phyloP scores from a whole-genome alignment of 2,797 vertebrate genomes.

The Gallinago stenura region DNA sequence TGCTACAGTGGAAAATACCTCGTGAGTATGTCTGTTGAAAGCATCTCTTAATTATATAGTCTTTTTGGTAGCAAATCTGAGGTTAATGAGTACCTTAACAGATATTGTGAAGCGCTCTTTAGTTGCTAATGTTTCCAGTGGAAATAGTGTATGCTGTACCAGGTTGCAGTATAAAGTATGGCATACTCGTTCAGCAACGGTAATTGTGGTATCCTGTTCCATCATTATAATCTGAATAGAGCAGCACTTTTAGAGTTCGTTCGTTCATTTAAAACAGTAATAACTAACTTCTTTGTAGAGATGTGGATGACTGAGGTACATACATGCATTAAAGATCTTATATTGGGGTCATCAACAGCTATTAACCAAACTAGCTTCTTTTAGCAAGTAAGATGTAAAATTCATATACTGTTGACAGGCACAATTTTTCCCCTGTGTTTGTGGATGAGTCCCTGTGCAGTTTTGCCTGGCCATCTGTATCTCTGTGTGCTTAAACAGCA shows the following conservation, averaged over 20 bases:
- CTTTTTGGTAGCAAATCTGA: constrained; percentile 22
- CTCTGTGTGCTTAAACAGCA: background rate
- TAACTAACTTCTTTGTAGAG: constrained; percentile 2
- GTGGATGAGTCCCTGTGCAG: background rate
- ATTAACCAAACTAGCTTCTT: background rate
- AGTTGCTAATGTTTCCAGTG: background rate
- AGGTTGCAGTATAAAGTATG: background rate
- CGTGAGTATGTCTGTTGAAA: background rate
- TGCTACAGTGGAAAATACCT: background rate
- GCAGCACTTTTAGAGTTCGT: background rate
- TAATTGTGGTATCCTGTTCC: constrained; percentile 1
- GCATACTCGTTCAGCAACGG: background rate
- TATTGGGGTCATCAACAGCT: background rate
- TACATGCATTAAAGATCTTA: background rate
- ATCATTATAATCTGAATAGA: background rate
- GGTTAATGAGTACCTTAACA: constrained; percentile 22
- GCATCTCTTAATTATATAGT: background rate
- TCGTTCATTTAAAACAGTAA: background rate
- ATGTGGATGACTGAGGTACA: background rate
- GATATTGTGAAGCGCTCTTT: background rate
- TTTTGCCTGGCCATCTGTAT: background rate
- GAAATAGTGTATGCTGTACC: background rate
- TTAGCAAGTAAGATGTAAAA: background rate
- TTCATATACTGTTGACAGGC: background rate
- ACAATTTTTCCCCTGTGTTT: background rate